Evolutionary conservation across 2,113 vertebrate genomes (phyloP), one percentile per base, ranked within the genome.

Genomic region (Leuciscus idus): DNA sequence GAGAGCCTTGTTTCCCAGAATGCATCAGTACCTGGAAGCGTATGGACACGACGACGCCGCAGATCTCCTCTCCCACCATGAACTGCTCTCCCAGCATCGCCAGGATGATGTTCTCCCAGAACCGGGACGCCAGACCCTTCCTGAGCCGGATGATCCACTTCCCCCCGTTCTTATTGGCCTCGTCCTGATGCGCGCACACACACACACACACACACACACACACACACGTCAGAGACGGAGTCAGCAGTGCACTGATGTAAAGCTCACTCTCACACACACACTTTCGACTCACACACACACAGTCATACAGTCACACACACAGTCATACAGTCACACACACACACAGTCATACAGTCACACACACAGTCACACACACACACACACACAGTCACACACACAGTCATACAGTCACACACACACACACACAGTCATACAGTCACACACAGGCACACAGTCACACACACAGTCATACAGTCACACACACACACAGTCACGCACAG

Each of bases 31-130:
- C 95, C 92, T 95, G 95, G 83, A 95, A 95, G 74, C 95, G 92
- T 15, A 95, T 93, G 0, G 95, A 95, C 0, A 95, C 94, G 12
- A 95, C 95, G 0, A 92, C 95, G 0, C 95, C 95, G 55, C 95
- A 95, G 91, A 95, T 93, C 91, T 95, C 95, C 73, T 95, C 95
- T 21, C 95, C 95, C 85, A 95, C 95, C 95, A 95, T 95, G 89
- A 95, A 95, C 90, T 95, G 95, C 75, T 95, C 95, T 0, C 95
- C 95, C 89, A 95, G 12, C 95, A 95, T 94, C 46, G 95, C 95
- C 85, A 95, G 88, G 66, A 95, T 92, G 72, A 95, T 94, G 90
- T 95, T 95, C 90, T 95, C 95, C 95, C 95, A 95, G 87, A 94
- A 95, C 0, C 95, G 88, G 2, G 92, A 94, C 0, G 95, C 94